These are phyloP conservation scores for Crotalus horridus DNA, from an alignment of 2,113 vertebrate genomes.

Conservation along the genomic window DNA sequence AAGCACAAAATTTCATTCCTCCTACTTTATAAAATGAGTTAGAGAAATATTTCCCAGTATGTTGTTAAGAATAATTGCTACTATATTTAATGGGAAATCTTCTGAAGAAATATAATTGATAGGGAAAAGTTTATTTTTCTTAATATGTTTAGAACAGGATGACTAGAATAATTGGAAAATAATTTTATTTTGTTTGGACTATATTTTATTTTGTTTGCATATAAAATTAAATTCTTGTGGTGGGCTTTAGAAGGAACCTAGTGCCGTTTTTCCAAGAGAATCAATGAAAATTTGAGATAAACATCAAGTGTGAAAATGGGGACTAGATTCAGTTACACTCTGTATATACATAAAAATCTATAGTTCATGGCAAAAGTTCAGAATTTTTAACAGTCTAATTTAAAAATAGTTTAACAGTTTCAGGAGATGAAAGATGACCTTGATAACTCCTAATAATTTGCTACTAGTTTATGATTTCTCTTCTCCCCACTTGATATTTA, in stretches of 20 bases:
- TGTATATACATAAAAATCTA: neutral
- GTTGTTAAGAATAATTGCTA: constrained; percentile 38
- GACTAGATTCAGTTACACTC: neutral
- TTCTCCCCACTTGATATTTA: neutral
- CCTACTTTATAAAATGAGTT: constrained; percentile 36
- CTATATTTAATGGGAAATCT: constrained; percentile 54
- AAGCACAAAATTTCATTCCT: constrained; percentile 55
- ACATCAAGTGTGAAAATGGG: neutral
- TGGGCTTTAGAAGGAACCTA: neutral
- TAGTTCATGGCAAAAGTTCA: neutral
- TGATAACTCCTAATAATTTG: neutral
- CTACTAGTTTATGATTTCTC: neutral
- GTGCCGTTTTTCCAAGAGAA: constrained; percentile 13
- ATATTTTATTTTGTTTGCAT: constrained; percentile 16
- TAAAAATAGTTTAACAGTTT: neutral
- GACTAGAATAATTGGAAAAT: constrained; percentile 41
- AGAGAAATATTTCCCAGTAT: constrained; percentile 25
- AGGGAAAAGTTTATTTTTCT: constrained; percentile 38
- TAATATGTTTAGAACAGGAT: constrained; percentile 36
- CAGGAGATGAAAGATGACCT: neutral
- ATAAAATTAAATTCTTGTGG: constrained; percentile 29
- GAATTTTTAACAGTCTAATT: neutral
- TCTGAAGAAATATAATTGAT: constrained; percentile 42
- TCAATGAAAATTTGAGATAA: constrained; percentile 35
- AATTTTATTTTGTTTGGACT: constrained; percentile 7